Evolutionary conservation across 92 coral and sea anemone species (phyloP), one percentile per base, ranked within the genome.

Genomic region (Palythoa grandiflora): DNA sequence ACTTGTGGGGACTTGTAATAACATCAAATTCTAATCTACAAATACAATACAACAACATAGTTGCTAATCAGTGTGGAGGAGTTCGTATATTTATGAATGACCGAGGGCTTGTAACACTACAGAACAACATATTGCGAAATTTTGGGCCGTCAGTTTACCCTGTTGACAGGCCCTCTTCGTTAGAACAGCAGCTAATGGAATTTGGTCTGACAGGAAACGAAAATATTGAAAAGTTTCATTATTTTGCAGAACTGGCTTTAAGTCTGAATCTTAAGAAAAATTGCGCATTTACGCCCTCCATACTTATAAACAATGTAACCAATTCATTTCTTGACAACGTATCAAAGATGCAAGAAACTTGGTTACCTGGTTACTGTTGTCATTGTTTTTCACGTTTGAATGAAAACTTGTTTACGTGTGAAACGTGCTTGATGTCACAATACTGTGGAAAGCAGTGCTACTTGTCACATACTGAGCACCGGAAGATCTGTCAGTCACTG

Each of bases 1-100:
- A 0, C 6, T 9, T 21, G 19, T 80, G 84, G 84, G 84, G 84
- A 19, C n/a, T 80, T 61, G 84, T 61, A 12, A 14, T 80, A 60
- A 80, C 59, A 0, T 59, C 38, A 4, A 38, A 38, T 9, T 80
- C 84, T 0, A 79, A 17, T 2, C 37, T 79, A 3, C 17, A 39
- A 47, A 35, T 80, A 38, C 20, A 80, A 1, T 1, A n/a, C 7
- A 80, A 80, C 19, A 59, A 6, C 73, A 54, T 80, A 28, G 39
- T 1, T 36, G 73, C 51, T 15, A 80, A 80, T 5, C 37, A 19
- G 0, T 38, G 73, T 60, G 84, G 84, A 38, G 84, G 84, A 60
- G 28, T 80, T 68, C 68, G 84, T 10, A 19, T 80, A 16, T 21
- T 80, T 17, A 16, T 80, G 9, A 80, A 80, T 65, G 72, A 16